Evolutionary conservation across 2,888 invertebrate species (phyloP), one percentile per base, ranked within the genome.

Genomic region (Taenaris catops): DNA sequence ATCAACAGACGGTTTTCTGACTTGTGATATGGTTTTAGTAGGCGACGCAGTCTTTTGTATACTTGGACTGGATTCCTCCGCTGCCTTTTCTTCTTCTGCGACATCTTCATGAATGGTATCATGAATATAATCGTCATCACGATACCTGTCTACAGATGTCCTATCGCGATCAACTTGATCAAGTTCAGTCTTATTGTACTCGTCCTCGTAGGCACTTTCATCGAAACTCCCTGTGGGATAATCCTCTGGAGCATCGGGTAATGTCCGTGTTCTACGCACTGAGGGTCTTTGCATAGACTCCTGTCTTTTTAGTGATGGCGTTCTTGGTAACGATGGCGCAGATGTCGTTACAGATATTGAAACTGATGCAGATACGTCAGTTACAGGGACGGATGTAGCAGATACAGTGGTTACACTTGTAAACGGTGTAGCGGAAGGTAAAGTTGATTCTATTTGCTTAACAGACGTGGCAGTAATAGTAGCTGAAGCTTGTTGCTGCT

Each of bases 201-300:
- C 84, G 53, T 84, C 81, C 51, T 86, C 86, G 68, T 83, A 86
- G 84, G 84, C 84, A 84, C 84, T 83, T 81, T 84, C 84, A 58
- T 84, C 81, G 54, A 74, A 81, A 67, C 74, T 73, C 48, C 70
- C 67, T 59, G 71, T 66, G 50, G 57, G 44, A 59, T 75, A 65
- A 44, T 84, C 84, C 44, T 84, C 84, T 25, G 86, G 86, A 42
- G 86, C 86, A 51, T 84, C 86, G 28, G 86, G 86, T 53, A 86
- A 65, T 31, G 84, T 86, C 49, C 84, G 69, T 19, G 63, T 84
- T 42, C 86, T 73, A 55, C 74, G 83, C 62, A 86, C 84, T 41
- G 83, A 49, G 52, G 84, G 84, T 57, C 83, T 76, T 52, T 86
- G 83, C 57, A 86, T 80, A n/a, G 86, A 84, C 60, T 86, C 86